Conservation (phyloP, 2,797 vertebrate species). For the Melanotaenia trifasciata region DNA sequence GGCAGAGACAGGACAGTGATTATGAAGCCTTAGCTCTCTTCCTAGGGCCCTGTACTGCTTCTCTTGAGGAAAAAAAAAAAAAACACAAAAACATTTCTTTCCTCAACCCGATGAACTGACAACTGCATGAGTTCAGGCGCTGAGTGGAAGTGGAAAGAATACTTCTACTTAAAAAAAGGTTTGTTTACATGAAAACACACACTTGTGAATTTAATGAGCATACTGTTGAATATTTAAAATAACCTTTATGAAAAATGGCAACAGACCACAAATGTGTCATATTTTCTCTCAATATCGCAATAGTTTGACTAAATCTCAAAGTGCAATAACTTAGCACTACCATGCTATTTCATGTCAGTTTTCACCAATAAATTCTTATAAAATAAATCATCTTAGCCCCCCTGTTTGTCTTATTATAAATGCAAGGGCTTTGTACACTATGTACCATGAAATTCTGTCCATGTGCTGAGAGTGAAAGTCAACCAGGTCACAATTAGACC, state of each 20-base stretch:
- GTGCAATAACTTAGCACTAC: neutral
- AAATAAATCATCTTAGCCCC: constrained; percentile 31
- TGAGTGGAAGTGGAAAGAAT: constrained; percentile 42
- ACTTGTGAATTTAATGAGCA: neutral
- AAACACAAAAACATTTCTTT: constrained; percentile 8
- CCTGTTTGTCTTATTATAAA: constrained; percentile 13
- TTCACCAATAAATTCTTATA: constrained; percentile 7
- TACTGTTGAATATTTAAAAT: constrained; percentile 12
- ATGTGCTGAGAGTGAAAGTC: constrained; percentile 65
- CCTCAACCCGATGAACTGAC: constrained; percentile 58
- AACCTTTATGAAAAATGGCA: neutral
- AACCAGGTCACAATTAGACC: constrained; percentile 67
- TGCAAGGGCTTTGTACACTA: constrained; percentile 19
- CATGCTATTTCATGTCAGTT: neutral
- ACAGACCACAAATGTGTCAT: constrained; percentile 5
- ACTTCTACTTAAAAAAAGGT: constrained; percentile 22
- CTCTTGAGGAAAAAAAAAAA: constrained; percentile 28
- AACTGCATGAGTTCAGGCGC: constrained; percentile 43
- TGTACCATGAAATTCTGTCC: constrained; percentile 54
- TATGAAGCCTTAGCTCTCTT: constrained; percentile 59
- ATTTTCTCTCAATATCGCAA: neutral
- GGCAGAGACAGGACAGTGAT: constrained; percentile 70
- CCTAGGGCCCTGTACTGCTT: constrained; percentile 47
- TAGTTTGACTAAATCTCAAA: neutral
- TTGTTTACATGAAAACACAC: constrained; percentile 32